These are phyloP conservation scores for Vombatus ursinus DNA, from an alignment of 2,113 vertebrate species.

Conservation along the genomic window DNA sequence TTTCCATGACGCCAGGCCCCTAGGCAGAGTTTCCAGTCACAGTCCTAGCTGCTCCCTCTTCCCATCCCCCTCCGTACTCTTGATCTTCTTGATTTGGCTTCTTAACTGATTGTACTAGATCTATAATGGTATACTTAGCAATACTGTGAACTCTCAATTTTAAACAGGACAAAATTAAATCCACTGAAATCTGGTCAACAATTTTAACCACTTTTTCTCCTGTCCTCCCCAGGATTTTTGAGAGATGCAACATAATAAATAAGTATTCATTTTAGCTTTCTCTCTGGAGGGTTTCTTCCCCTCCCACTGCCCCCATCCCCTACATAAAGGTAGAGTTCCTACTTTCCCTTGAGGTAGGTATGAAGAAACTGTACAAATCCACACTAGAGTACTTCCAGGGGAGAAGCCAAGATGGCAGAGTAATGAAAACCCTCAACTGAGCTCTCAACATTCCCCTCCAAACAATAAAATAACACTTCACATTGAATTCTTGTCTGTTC, in stretches of 20 bases:
- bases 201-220: not conserved
- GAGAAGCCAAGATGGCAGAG: not conserved
- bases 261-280: not conserved
- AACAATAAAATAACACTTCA: not conserved
- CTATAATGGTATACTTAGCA: not conserved
- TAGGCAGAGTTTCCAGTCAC: not conserved
- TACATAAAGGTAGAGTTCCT: not conserved
- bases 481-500: not conserved
- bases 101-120: not conserved
- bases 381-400: not conserved
- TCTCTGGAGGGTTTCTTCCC: not conserved
- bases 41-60: not conserved
- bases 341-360: not conserved
- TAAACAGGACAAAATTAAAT: not conserved
- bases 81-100: not conserved
- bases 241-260: not conserved
- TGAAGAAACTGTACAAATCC: not conserved
- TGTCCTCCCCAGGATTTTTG: not conserved
- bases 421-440: not conserved
- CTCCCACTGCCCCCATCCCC: not conserved
- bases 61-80: not conserved
- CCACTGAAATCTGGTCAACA: not conserved
- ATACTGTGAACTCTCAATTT: not conserved
- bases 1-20: not conserved
- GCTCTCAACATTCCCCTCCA: not conserved